Base-by-base conservation (phyloP, 2,113 vertebrate genomes). In the Sialia sialis region DNA sequence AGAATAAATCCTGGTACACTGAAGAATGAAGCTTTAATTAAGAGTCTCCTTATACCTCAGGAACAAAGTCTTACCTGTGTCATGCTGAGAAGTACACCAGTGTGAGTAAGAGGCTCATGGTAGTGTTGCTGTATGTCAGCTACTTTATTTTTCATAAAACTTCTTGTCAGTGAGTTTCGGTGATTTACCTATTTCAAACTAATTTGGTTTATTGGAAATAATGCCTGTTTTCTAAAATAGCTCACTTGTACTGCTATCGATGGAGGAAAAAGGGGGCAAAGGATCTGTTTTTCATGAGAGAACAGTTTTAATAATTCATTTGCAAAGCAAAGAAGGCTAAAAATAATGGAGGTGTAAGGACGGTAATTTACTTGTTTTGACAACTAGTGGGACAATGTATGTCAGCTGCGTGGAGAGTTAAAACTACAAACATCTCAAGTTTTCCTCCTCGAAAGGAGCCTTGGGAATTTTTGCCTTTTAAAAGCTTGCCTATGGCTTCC, bases 21-120 rank as follows among this genome's bases (percentile, higher is more conserved):
- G 84, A 90, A 92, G 72, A 95, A 83, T 62, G 67, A 93, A 85
- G 68, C 60, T 84, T 94, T 94, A 93, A 97, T 95, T 91, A 90
- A 93, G 59, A 96, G 85, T 75, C 49, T 93, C 66, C 87, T 93
- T 95, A 23, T 60, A 63, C 92, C 80, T 66, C 58, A 83, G 79
- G 94, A 96, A 79, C 64, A 82, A 86, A 90, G 75, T 79, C 63
- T 56, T 58, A 34, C 46, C 54, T 70, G 51, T 91, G 51, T 82
- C 63, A 7, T 48, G 74, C 58, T 87, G 89, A 87, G 85, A 64
- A 88, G 78, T 84, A 78, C 4, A 34, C 77, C 85, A 75, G 25
- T 75, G 43, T 88, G 64, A 92, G 20, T 58, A 52, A 77, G 68
- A 63, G 38, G 32, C 92, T 91, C 29, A 4, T 60, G 70, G 49